Conservation (phyloP, 2,888 invertebrate species). For the Plagodis dolabraria region DNA sequence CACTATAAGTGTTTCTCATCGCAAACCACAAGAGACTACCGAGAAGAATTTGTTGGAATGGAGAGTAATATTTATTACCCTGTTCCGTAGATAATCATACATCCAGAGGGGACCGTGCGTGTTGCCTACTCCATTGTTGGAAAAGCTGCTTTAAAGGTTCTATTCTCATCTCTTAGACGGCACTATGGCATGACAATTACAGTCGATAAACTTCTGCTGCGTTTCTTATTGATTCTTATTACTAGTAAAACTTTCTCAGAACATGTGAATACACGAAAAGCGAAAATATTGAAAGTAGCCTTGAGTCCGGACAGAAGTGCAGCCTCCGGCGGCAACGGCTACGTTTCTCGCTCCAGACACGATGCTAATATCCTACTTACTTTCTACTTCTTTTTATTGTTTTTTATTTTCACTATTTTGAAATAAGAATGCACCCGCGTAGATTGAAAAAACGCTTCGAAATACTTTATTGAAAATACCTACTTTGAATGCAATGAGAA, state of each 20-base stretch:
- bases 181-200: constrained; percentile 84
- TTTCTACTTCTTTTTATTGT: constrained; percentile 78
- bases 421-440: constrained; percentile 81
- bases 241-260: constrained; percentile 68
- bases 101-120: constrained; percentile 80
- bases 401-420: constrained; percentile 71
- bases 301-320: constrained; percentile 68
- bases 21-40: constrained; percentile 31
- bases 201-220: constrained; percentile 83
- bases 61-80: constrained; percentile 80
- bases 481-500: constrained; percentile 70
- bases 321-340: constrained; percentile 72
- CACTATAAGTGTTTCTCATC: constrained; percentile 23
- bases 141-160: constrained; percentile 84
- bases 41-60: constrained; percentile 54
- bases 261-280: constrained; percentile 81
- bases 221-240: constrained; percentile 82
- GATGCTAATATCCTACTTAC: constrained; percentile 77
- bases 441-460: constrained; percentile 78
- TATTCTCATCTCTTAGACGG: constrained; percentile 83
- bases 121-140: constrained; percentile 85
- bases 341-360: constrained; percentile 79
- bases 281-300: constrained; percentile 71
- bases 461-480: constrained; percentile 57
- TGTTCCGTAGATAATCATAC: constrained; percentile 84